A percentile compares a stretch with the other conserved stretches of the same genome.
Evolutionary conservation across 2,113 vertebrate genomes (phyloP).

Genomic region (Dryoscopus gambensis): DNA sequence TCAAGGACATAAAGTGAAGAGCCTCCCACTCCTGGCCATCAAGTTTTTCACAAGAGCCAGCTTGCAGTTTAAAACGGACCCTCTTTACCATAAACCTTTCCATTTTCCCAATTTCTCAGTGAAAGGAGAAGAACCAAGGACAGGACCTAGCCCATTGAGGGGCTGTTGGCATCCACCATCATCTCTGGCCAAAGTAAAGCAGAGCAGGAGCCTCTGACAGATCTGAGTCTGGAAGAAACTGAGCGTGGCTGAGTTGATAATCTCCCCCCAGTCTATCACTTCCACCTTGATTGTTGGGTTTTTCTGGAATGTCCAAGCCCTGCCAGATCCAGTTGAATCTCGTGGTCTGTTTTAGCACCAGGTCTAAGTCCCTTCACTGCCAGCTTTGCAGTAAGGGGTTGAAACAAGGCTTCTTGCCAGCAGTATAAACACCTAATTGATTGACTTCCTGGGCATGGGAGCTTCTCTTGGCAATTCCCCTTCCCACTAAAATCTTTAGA

Average conservation of each 20-base stretch:
- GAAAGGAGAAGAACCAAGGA: background rate
- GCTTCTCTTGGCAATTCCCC: background rate
- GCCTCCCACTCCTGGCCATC: accelerated
- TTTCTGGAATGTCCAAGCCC: background rate
- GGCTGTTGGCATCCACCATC: background rate
- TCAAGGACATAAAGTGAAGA: background rate
- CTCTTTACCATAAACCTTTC: background rate
- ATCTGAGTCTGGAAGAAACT: background rate
- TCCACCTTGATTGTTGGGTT: background rate
- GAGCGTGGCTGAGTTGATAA: background rate
- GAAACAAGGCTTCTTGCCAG: background rate
- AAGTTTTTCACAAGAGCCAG: background rate
- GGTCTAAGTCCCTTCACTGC: background rate
- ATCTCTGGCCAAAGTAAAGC: background rate
- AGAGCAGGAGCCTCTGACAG: background rate
- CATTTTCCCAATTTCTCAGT: background rate
- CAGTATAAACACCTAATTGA: background rate
- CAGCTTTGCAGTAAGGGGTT: background rate
- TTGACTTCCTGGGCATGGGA: background rate
- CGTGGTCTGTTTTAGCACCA: background rate
- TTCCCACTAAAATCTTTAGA: background rate
- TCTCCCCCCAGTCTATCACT: background rate
- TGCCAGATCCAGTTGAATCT: background rate
- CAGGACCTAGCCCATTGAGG: accelerated
- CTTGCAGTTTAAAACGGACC: background rate